Evolutionary conservation across 2,797 vertebrate species (phyloP).

Genomic region (Microctenopoma lineatum): DNA sequence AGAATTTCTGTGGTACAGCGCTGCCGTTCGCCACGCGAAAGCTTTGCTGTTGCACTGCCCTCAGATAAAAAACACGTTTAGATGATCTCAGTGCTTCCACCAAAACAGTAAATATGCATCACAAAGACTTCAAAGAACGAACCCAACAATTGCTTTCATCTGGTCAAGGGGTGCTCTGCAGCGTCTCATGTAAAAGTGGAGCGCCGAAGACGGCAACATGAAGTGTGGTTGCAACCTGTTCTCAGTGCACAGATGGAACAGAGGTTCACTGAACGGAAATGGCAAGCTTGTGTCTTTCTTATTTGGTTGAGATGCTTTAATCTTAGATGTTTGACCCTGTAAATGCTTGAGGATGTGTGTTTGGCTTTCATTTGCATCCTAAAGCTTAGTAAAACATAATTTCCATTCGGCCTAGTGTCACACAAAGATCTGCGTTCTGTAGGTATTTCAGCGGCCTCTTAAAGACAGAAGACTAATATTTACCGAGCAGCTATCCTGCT

Average conservation of each 20-base stretch:
- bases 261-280: slow-evolving; percentile 65
- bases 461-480: slow-evolving; percentile 43
- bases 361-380: slow-evolving; percentile 43
- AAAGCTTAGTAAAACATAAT: slow-evolving; percentile 46
- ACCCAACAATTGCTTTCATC: slow-evolving; percentile 75
- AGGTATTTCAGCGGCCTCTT: slow-evolving; percentile 31
- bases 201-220: slow-evolving; percentile 59
- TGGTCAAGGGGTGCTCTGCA: slow-evolving; percentile 73
- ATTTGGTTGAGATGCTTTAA: slow-evolving; percentile 64
- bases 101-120: slow-evolving; percentile 71
- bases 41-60: slow-evolving; percentile 49
- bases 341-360: slow-evolving; percentile 39
- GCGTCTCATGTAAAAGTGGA: slow-evolving; percentile 70
- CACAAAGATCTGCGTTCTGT: slow-evolving; percentile 10
- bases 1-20: slow-evolving; percentile 66
- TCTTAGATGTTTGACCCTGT: slow-evolving; percentile 67
- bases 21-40: slow-evolving; percentile 52
- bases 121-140: slow-evolving; percentile 78
- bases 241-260: slow-evolving; percentile 47
- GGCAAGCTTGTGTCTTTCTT: slow-evolving; percentile 68
- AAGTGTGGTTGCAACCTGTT: slow-evolving; percentile 27
- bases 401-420: slow-evolving; percentile 18
- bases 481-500: slow-evolving; percentile 28
- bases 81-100: slow-evolving; percentile 63
- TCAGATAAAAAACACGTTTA: slow-evolving; percentile 65